A percentile compares a stretch with the other conserved stretches of the same genome.
These are phyloP conservation scores for Triops cancriformis DNA, from an alignment of 1,140 invertebrate species.

Conservation along the genomic window DNA sequence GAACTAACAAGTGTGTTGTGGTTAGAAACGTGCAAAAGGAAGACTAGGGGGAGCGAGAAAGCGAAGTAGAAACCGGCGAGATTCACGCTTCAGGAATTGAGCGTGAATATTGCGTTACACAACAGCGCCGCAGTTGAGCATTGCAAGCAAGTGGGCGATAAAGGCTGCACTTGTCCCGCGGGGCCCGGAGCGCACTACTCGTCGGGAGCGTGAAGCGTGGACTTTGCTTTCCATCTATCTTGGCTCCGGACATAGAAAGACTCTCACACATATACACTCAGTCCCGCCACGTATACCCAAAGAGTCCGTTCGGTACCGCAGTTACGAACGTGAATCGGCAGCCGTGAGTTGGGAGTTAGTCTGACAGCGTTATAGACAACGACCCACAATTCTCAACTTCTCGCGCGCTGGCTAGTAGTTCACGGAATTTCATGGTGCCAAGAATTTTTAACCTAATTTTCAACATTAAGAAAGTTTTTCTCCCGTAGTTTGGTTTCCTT, in stretches of 20 bases:
- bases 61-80: background rate
- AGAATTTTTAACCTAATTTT: background rate
- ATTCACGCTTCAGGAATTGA: background rate
- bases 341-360: constrained; percentile 3
- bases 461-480: background rate
- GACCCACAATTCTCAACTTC: background rate
- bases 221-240: constrained; percentile 14
- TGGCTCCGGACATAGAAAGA: background rate
- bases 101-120: background rate
- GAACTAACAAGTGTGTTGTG: background rate
- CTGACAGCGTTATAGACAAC: background rate
- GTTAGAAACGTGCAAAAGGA: background rate
- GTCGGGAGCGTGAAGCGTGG: background rate
- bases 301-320: background rate
- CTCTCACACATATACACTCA: background rate
- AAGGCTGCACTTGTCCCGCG: constrained; percentile 7
- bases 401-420: background rate
- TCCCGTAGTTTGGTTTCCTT: background rate
- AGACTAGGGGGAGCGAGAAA: background rate
- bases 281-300: background rate
- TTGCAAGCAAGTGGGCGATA: constrained; percentile 8
- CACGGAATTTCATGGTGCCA: background rate
- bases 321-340: background rate
- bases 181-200: constrained; percentile 4
- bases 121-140: constrained; percentile 12